A percentile compares a stretch with the other conserved stretches of the same genome.
Evolutionary conservation across 2,113 vertebrate species (phyloP).

Genomic region (Sorex araneus): DNA sequence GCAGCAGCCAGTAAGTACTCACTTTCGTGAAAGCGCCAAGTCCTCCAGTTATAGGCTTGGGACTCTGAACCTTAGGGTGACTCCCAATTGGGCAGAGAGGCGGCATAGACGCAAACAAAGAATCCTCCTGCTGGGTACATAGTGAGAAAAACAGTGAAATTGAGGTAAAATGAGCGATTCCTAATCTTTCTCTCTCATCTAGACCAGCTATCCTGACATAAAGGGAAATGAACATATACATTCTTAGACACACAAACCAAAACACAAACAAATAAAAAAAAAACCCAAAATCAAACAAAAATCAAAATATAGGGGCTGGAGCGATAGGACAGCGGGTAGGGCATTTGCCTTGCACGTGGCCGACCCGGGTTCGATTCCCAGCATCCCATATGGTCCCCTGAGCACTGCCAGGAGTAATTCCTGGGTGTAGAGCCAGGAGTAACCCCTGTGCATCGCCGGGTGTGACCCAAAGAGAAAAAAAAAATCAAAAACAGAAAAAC

Average conservation of each 20-base stretch:
- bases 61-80: constrained; percentile 92
- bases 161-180: background rate
- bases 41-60: constrained; percentile 91
- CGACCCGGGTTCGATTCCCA: too few species aligned
- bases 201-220: background rate
- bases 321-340: too few species aligned
- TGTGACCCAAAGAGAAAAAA: too few species aligned
- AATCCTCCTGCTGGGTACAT: constrained; percentile 90
- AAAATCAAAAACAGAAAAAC: too few species aligned
- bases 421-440: too few species aligned
- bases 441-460: too few species aligned
- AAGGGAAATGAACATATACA: background rate
- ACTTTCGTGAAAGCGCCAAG: constrained; percentile 93
- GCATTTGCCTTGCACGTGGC: too few species aligned
- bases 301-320: too few species aligned
- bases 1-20: constrained; percentile 50
- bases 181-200: background rate
- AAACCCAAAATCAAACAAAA: constrained; percentile 10
- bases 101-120: constrained; percentile 93
- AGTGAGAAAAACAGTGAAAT: constrained; percentile 66
- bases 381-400: too few species aligned
- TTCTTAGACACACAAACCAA: constrained; percentile 7
- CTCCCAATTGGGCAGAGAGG: constrained; percentile 93
- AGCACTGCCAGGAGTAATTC: too few species aligned
- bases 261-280: background rate